Evolutionary conservation across 1,140 invertebrate genomes (phyloP).

Genomic region (Hypsibius dujardini): DNA sequence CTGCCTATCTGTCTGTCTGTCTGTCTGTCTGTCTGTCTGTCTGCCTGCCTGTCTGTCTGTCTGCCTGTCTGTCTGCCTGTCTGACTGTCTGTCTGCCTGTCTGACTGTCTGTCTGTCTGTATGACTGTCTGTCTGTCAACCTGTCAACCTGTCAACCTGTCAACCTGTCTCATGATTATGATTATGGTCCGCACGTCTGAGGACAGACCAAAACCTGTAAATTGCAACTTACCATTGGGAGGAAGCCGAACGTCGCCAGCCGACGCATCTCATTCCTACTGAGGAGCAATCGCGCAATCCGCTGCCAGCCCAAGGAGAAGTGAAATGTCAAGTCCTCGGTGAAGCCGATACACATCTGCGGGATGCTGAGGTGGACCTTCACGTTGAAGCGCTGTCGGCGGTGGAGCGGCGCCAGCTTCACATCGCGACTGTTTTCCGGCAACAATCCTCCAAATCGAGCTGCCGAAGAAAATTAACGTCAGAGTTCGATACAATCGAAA

Average conservation of each 20-base stretch:
- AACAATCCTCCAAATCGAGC: conserved; percentile 52
- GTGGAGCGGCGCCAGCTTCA: conserved; percentile 48
- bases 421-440: conserved; percentile 40
- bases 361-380: conserved; percentile 63
- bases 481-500: conserved; percentile 19
- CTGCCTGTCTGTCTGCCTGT: too few species aligned
- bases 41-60: too few species aligned
- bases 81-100: too few species aligned
- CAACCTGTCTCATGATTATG: too few species aligned
- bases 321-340: conserved; percentile 84
- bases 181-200: too few species aligned
- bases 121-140: too few species aligned
- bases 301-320: conserved; percentile 72
- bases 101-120: too few species aligned
- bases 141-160: too few species aligned
- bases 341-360: conserved; percentile 83
- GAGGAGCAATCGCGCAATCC: conserved; percentile 63
- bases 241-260: neutral
- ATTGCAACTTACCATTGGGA: conserved; percentile 7
- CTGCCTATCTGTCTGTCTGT: too few species aligned
- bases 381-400: conserved; percentile 46
- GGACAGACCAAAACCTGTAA: too few species aligned
- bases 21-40: too few species aligned
- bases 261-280: conserved; percentile 30
- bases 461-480: conserved; percentile 28